Evolutionary conservation across 2,888 invertebrate genomes (phyloP).

Genomic region (Diarsia mendica): DNA sequence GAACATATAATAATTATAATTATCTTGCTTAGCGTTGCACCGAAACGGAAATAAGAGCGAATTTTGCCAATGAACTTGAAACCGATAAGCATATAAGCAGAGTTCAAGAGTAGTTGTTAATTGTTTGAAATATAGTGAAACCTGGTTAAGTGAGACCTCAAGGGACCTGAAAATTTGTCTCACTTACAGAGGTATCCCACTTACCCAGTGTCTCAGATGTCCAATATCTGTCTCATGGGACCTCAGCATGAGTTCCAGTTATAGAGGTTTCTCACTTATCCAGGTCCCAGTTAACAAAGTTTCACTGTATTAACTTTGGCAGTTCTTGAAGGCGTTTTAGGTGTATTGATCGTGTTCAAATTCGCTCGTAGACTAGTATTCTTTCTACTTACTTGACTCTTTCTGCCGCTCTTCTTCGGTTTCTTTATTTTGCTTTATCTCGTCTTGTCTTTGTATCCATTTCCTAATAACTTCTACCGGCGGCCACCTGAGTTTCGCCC

Average conservation of each 20-base stretch:
- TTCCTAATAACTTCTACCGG: not conserved
- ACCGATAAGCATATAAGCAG: not conserved
- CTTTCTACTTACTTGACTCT: not conserved
- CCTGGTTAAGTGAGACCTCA: too few species aligned
- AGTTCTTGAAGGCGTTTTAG: not conserved
- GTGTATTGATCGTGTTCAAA: not conserved
- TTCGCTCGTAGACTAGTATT: not conserved
- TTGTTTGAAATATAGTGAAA: too few species aligned
- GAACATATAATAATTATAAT: too few species aligned
- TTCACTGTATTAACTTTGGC: too few species aligned
- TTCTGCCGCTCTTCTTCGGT: not conserved
- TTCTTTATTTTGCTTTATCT: not conserved
- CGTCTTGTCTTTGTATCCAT: conserved; percentile 15
- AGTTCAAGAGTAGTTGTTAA: not conserved
- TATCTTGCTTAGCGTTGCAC: not conserved
- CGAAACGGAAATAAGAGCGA: not conserved
- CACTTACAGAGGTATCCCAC: too few species aligned
- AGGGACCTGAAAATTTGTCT: too few species aligned
- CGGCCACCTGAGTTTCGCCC: not conserved
- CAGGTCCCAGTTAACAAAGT: too few species aligned
- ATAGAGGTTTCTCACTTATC: too few species aligned
- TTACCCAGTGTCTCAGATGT: too few species aligned
- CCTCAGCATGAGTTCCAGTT: too few species aligned
- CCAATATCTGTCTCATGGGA: too few species aligned
- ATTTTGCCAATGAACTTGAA: not conserved